Evolutionary conservation across 2,888 invertebrate species (phyloP), one percentile per base, ranked within the genome.

Genomic region (Scrobipalpa costella): DNA sequence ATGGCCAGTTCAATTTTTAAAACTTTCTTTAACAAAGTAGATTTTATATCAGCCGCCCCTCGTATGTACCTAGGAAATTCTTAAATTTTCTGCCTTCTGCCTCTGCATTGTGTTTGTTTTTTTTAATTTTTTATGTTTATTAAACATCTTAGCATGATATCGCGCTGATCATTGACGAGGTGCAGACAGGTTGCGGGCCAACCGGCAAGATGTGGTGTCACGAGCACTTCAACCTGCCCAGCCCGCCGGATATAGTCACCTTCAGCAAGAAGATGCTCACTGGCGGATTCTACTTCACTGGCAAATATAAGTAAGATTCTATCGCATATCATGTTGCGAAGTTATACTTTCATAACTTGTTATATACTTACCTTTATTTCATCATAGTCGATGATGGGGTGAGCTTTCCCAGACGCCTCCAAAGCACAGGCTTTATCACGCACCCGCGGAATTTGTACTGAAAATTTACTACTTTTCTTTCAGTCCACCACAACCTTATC

Each of bases 141-240:
- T 27, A 2, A 27, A 27, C 2, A 27, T 27, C 5, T 27, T 77
- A 95, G 93, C 90, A 95, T 74, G 95, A 95, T 5, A 93, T 94
- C 0, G 96, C 96, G 0, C 92, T 98, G 21, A 93, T 99, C 62
- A 94, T 99, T 0, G 99, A 99, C 85, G 99, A 99, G 88, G 99
- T 99, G 0, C 99, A 99, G 92, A 99, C 99, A 0, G 99, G 99
- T 0, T 96, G 98, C 65, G 99, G 99, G 0, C 95, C 97, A 0
- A 98, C 98, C 0, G 99, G 99, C 19, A 98, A 97, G 86, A 96
- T 98, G 94, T 99, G 99, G 99, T 97, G 97, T 68, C 96, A 98
- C 81, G 98, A 99, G 80, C 95, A 98, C 80, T 99, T 99, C 84
- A 90, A 96, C 73, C 90, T 99, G 62, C 94, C 95, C 1, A 84